Base-by-base conservation (phyloP, 2,888 invertebrate genomes). In the Fissipunctia ypsillon region DNA sequence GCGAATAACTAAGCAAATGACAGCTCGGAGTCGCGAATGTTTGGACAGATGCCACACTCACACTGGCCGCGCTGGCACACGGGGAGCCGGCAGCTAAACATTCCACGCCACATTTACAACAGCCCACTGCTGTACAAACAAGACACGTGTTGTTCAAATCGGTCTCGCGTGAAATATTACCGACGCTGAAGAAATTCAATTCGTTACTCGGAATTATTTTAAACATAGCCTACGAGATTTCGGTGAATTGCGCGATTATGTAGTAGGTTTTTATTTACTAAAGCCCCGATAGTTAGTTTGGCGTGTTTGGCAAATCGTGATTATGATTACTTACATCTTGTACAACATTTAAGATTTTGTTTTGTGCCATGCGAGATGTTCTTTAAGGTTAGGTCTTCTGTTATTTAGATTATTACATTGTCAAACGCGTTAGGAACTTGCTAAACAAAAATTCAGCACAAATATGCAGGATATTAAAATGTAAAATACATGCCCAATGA, bases 91-190 rank as follows among this genome's bases (percentile, higher is more conserved):
- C 83, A 80, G 72, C 84, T 86, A 87, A 83, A 89, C 89, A 90
- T 89, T 89, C 88, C 89, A 79, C 87, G 89, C 85, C 88, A 91
- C 90, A 91, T 94, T 92, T 91, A 92, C 91, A 90, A 87, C 88
- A 77, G 78, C 78, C 86, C 85, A 85, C 89, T 87, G 87, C 91
- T 91, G 90, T 90, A 91, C 91, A 93, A 93, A 94, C 91, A 91
- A 89, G 88, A 92, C 93, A 93, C 91, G 91, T 92, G 92, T 91
- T 91, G 89, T 91, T 90, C 87, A 87, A 90, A 93, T 92, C 90
- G 88, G 87, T 89, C 90, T 89, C 89, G 89, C 88, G 87, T 90
- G 89, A 93, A 90, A 90, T 91, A 90, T 89, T 91, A 90, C 84
- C 76, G 78, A 83, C 79, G 78, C 70, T 83, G 78, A 86, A 86